Evolutionary conservation across 37 sponge, comb jelly and placozoan genomes (phyloP).

Genomic region (Bolinopsis microptera): DNA sequence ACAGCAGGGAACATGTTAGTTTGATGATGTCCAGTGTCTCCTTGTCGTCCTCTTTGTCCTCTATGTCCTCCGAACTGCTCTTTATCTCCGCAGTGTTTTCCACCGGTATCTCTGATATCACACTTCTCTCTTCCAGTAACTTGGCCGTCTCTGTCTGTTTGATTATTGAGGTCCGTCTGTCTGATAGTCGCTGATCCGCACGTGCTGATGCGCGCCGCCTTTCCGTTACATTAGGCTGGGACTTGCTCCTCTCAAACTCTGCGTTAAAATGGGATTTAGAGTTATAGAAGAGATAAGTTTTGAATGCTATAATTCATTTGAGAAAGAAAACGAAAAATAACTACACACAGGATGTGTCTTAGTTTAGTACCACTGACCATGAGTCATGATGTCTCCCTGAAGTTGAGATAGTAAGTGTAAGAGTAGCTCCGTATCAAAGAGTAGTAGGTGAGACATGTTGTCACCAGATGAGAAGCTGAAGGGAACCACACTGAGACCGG

Average conservation of each 20-base stretch:
- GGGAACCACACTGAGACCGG: slow-evolving; percentile 13
- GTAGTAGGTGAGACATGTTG: not conserved
- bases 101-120: not conserved
- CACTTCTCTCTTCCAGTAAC: slow-evolving; percentile 16
- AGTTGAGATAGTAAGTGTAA: slow-evolving; percentile 31
- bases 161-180: slow-evolving; percentile 20
- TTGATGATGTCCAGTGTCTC: not conserved
- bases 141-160: slow-evolving; percentile 53
- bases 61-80: not conserved
- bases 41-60: not conserved
- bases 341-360: too few relatives aligned
- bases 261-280: too few relatives aligned
- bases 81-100: too few relatives aligned
- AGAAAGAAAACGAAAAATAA: too few relatives aligned
- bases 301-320: too few relatives aligned
- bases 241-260: not conserved
- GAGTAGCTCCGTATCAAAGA: slow-evolving; percentile 46
- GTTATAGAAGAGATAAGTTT: too few relatives aligned
- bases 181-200: not conserved
- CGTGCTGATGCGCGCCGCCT: not conserved
- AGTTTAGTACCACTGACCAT: too few relatives aligned
- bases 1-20: slow-evolving; percentile 6
- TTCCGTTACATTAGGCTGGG: not conserved
- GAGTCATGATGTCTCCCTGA: not conserved
- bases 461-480: not conserved